Conservation (phyloP, 2,888 invertebrate genomes). For the Drosophila sordidula region DNA sequence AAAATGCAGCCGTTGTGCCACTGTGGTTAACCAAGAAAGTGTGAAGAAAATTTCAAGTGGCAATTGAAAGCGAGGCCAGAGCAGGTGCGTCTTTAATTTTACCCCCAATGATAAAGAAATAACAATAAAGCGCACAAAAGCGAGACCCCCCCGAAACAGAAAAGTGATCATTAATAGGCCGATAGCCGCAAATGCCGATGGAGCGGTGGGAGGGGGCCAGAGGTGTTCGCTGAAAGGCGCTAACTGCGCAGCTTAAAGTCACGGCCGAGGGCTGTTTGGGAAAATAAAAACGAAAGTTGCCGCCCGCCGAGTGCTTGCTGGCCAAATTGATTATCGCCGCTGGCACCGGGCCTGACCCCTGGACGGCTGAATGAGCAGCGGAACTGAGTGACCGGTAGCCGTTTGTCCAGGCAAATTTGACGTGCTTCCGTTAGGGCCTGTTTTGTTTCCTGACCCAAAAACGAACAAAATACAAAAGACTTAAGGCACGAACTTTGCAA, state of each 20-base stretch:
- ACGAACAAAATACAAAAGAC: conserved; percentile 54
- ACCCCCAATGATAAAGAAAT: conserved; percentile 54
- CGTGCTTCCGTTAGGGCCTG: conserved; percentile 56
- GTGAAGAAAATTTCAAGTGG: conserved; percentile 69
- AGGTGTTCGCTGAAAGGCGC: conserved; percentile 26
- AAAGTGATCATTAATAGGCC: conserved; percentile 49
- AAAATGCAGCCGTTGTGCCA: conserved; percentile 54
- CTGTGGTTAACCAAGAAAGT: conserved; percentile 72
- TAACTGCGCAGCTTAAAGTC: conserved; percentile 52
- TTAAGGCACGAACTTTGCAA: conserved; percentile 68
- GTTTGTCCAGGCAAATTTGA: conserved; percentile 39
- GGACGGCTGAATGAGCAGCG: conserved; percentile 14
- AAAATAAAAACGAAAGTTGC: conserved; percentile 66
- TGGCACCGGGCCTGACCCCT: conserved; percentile 27
- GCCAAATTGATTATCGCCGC: conserved; percentile 49
- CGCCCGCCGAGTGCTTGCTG: conserved; percentile 7
- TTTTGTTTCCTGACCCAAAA: conserved; percentile 63
- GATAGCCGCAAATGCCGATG: conserved; percentile 27
- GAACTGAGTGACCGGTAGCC: conserved; percentile 4
- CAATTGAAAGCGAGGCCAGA: conserved; percentile 59
- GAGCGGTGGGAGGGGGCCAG: neutral
- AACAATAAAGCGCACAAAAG: conserved; percentile 65
- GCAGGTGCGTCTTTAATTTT: conserved; percentile 21
- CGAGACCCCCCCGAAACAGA: conserved; percentile 39
- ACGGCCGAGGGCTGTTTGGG: conserved; percentile 57